Conservation (phyloP, 2,113 vertebrate genomes). For the Atlantisia rogersi region DNA sequence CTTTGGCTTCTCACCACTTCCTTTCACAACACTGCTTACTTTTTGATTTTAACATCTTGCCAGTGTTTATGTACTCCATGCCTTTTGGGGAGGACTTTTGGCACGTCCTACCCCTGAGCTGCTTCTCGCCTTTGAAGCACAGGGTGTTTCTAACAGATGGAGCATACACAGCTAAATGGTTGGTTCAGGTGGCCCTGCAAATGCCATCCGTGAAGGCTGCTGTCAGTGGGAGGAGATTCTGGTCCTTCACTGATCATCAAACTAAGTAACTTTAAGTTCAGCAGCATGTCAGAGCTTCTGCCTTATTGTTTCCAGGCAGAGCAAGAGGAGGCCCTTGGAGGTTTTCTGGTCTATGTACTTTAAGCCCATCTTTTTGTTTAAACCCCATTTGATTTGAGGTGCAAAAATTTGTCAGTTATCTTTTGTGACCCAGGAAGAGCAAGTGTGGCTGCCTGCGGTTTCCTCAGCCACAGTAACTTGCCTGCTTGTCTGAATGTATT, state of each 20-base stretch:
- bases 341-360: not conserved
- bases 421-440: not conserved
- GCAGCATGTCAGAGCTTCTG: not conserved
- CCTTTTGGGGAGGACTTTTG: not conserved
- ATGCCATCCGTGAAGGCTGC: not conserved
- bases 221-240: not conserved
- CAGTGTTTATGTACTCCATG: not conserved
- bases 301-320: not conserved
- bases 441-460: not conserved
- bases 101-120: not conserved
- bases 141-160: not conserved
- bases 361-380: not conserved
- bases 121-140: not conserved
- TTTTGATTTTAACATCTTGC: not conserved
- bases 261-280: not conserved
- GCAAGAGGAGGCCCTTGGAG: not conserved
- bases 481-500: not conserved
- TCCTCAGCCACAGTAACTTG: not conserved
- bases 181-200: too few relatives aligned
- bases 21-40: not conserved
- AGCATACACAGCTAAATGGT: accelerated
- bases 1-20: not conserved
- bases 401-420: not conserved
- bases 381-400: not conserved
- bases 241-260: not conserved